These are phyloP conservation scores for Enteromius thamalakanensis DNA, from an alignment of 2,797 vertebrate genomes.

Conservation along the genomic window DNA sequence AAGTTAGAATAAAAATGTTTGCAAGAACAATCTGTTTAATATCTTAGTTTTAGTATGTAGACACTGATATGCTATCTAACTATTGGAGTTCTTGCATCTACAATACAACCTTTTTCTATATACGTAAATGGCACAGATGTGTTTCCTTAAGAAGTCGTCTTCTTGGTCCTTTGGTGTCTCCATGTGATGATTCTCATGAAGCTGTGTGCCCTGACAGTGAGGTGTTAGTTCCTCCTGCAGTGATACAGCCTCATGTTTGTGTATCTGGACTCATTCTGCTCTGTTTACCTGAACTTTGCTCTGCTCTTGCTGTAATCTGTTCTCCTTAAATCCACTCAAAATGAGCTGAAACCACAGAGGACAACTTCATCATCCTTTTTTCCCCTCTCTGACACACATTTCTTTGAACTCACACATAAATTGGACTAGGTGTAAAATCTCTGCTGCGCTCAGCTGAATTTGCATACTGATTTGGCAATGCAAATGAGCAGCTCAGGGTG, in stretches of 20 bases:
- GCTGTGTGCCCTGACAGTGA: conserved; percentile 45
- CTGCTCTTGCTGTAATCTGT: conserved; percentile 28
- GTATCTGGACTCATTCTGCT: conserved; percentile 13
- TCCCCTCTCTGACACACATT: neutral
- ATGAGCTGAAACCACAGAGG: neutral
- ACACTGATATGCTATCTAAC: neutral
- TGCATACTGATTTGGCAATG: conserved; percentile 52
- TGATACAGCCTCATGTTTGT: conserved; percentile 23
- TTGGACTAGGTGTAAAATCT: conserved; percentile 41
- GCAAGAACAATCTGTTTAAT: neutral
- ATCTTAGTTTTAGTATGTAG: neutral
- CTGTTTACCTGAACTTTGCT: conserved; percentile 54
- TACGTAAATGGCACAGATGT: neutral
- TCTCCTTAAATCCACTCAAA: conserved; percentile 18
- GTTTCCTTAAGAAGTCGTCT: conserved; percentile 4
- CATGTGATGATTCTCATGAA: conserved; percentile 39
- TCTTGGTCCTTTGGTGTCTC: conserved; percentile 15
- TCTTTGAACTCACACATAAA: conserved; percentile 4
- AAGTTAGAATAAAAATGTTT: neutral
- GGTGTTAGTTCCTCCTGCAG: conserved; percentile 31
- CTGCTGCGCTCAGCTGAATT: conserved; percentile 38
- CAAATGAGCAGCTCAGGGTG: conserved; percentile 38
- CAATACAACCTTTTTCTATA: neutral
- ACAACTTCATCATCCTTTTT: conserved; percentile 6
- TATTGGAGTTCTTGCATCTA: neutral